These are phyloP conservation scores for Hyalella azteca DNA, from an alignment of 2,888 invertebrate species.

Conservation along the genomic window DNA sequence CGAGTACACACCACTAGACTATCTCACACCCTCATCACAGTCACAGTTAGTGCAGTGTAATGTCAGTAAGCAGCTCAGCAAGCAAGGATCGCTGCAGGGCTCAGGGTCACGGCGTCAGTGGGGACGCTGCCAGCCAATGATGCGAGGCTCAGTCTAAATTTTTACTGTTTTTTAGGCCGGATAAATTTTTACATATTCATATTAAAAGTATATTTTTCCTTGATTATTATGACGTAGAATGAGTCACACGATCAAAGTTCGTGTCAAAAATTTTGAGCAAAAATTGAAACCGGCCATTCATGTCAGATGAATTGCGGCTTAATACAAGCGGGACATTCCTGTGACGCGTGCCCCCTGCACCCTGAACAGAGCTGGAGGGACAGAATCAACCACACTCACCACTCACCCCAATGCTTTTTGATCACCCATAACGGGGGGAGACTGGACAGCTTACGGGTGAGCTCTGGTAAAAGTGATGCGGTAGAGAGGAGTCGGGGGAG, in stretches of 20 bases:
- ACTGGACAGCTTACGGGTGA: slow-evolving; percentile 20
- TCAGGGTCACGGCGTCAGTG: too few relatives aligned
- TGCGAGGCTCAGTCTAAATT: too few relatives aligned
- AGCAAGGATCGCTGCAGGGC: too few relatives aligned
- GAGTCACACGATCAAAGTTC: background rate
- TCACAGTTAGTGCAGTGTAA: too few relatives aligned
- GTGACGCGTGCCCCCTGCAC: background rate
- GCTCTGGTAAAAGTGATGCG: slow-evolving; percentile 1
- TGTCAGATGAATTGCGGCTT: background rate
- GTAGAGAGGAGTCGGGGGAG: background rate
- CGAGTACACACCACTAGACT: too few relatives aligned
- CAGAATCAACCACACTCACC: too few relatives aligned
- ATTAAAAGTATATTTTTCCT: background rate
- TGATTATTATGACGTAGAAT: background rate
- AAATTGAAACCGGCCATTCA: background rate
- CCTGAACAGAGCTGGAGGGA: background rate
- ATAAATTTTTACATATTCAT: background rate
- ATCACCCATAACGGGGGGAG: slow-evolving; percentile 26
- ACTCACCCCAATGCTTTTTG: slow-evolving; percentile 29
- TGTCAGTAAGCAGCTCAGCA: too few relatives aligned
- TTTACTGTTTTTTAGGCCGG: background rate
- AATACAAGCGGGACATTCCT: background rate
- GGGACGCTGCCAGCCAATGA: too few relatives aligned
- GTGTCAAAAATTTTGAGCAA: background rate
- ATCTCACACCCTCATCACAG: too few relatives aligned